These are phyloP conservation scores for Lepidocyrtinus sp. DNA, from an alignment of 2,888 invertebrate species.

Conservation along the genomic window DNA sequence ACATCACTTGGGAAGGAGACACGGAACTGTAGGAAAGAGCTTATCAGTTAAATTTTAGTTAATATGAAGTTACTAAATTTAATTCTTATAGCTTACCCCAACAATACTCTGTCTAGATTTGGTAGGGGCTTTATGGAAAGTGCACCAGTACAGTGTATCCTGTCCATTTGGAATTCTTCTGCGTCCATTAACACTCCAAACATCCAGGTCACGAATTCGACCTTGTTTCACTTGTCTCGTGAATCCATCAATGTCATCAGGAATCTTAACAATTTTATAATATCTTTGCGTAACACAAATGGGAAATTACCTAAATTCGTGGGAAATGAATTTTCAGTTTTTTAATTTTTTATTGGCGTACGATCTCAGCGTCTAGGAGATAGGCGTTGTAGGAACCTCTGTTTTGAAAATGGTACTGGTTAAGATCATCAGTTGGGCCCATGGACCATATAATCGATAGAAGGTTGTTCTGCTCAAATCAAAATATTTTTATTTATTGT, in stretches of 20 bases:
- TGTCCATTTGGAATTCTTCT: slow-evolving; percentile 9
- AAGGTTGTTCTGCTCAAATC: slow-evolving; percentile 20
- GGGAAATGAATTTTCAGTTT: background rate
- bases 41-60: too few species aligned
- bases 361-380: slow-evolving; percentile 13
- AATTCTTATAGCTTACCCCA: slow-evolving; percentile 20
- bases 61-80: background rate
- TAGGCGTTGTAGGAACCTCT: slow-evolving; percentile 4
- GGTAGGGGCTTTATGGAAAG: slow-evolving; percentile 20
- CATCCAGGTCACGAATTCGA: background rate
- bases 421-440: slow-evolving; percentile 12
- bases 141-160: slow-evolving; percentile 33
- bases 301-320: background rate
- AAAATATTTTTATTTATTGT: too few species aligned
- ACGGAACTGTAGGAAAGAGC: too few species aligned
- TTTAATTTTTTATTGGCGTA: background rate
- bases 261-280: background rate
- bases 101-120: background rate
- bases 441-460: slow-evolving; percentile 12
- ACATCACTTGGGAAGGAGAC: background rate
- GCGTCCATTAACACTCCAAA: too few species aligned
- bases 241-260: too few species aligned
- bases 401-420: slow-evolving; percentile 21
- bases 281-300: background rate
- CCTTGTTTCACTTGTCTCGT: background rate